Percentiles rank a stretch among this genome's conserved stretches.
These are phyloP conservation scores for Drosophila virilis DNA, from an alignment of 1,140 invertebrate species.

Conservation along the genomic window DNA sequence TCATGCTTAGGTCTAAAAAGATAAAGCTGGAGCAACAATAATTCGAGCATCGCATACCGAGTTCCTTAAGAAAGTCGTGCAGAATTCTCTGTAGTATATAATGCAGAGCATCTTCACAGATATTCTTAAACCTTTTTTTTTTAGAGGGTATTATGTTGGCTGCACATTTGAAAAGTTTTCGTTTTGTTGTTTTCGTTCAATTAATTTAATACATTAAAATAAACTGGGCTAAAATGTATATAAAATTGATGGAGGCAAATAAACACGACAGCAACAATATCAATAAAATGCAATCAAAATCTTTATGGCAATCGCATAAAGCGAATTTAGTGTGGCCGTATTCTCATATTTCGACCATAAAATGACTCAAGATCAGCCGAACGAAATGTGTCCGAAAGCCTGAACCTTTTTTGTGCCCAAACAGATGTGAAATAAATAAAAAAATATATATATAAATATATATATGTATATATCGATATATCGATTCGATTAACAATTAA, in stretches of 20 bases:
- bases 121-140: neutral
- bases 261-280: slow-evolving; percentile 3
- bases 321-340: slow-evolving; percentile 17
- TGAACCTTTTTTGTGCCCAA: neutral
- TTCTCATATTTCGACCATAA: slow-evolving; percentile 3
- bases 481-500: neutral
- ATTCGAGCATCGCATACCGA: no score
- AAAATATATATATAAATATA: neutral
- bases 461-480: no score
- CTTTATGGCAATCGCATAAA: slow-evolving; percentile 13
- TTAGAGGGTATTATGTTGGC: neutral
- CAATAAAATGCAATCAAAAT: slow-evolving; percentile 30
- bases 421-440: neutral
- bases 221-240: slow-evolving; percentile 19
- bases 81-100: no score
- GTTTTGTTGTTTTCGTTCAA: slow-evolving; percentile 2
- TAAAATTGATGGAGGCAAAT: slow-evolving; percentile 12
- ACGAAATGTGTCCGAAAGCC: slow-evolving; percentile 12
- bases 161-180: neutral
- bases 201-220: slow-evolving; percentile 9
- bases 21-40: no score
- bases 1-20: no score
- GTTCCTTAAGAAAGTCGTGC: no score
- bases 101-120: no score
- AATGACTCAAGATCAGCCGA: slow-evolving; percentile 6